These are phyloP conservation scores for Octodon degus DNA, from an alignment of 2,113 vertebrate species.

Conservation along the genomic window DNA sequence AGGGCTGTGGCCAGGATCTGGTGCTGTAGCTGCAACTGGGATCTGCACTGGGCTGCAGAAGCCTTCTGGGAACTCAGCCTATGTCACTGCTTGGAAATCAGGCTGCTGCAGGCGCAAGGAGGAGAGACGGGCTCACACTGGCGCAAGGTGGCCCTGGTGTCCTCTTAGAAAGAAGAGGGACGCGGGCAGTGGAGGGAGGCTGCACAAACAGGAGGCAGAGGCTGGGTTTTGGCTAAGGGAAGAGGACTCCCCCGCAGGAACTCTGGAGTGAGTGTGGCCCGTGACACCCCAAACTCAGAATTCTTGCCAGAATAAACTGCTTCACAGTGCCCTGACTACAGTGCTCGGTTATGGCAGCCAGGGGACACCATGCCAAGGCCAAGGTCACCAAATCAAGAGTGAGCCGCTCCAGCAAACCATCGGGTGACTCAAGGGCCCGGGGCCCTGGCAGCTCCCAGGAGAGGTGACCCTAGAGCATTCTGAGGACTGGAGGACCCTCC, in stretches of 20 bases:
- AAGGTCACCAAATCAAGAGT: accelerated
- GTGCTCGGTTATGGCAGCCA: accelerated
- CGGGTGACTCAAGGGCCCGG: not conserved
- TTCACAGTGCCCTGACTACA: accelerated
- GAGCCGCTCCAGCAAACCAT: too few species aligned
- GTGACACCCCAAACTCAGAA: accelerated
- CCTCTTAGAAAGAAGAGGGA: not conserved
- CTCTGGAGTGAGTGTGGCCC: not conserved
- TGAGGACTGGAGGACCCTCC: too few species aligned
- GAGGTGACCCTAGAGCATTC: not conserved
- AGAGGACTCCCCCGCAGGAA: accelerated
- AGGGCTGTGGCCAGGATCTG: not conserved
- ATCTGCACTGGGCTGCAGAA: too few species aligned
- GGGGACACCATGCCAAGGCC: accelerated
- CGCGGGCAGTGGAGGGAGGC: not conserved
- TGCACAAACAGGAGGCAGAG: accelerated
- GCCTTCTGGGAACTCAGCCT: not conserved
- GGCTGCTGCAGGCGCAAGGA: accelerated
- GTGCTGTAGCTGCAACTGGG: accelerated
- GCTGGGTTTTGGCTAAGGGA: accelerated
- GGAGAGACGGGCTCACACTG: accelerated
- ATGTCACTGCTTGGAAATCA: too few species aligned
- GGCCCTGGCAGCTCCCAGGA: not conserved
- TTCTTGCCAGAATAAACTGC: not conserved
- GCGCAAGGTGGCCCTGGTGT: accelerated